phyloP scores from a whole-genome alignment of 2,113 vertebrate genomes.

The Daubentonia madagascariensis region DNA sequence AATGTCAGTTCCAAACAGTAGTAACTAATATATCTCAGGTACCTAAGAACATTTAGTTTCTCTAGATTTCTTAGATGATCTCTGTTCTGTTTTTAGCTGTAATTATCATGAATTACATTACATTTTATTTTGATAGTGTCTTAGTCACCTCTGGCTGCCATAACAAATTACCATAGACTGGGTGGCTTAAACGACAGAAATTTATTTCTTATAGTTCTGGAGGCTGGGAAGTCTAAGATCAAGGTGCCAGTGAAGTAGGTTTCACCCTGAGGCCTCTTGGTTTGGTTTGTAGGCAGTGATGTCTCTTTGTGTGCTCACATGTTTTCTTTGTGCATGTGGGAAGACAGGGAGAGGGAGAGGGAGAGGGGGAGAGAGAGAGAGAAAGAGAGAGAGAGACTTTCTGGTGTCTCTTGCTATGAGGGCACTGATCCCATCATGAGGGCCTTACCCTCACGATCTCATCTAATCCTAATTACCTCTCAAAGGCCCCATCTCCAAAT shows the following conservation, averaged over 20 bases:
- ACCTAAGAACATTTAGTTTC: not conserved
- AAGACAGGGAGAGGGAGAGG: no score
- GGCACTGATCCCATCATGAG: not conserved
- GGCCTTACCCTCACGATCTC: not conserved
- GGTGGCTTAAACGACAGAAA: not conserved
- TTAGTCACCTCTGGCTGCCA: not conserved
- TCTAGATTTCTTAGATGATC: not conserved
- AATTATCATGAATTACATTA: not conserved
- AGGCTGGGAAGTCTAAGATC: not conserved
- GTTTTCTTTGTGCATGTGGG: not conserved
- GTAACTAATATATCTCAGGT: not conserved
- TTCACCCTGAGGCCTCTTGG: not conserved
- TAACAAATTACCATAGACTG: not conserved
- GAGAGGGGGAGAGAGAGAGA: no score
- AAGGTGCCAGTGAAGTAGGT: not conserved
- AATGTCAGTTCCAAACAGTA: not conserved
- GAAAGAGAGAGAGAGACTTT: not conserved
- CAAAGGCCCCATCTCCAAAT: not conserved
- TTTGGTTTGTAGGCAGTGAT: not conserved
- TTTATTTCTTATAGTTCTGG: not conserved
- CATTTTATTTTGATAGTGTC: not conserved
- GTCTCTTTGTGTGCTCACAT: not conserved
- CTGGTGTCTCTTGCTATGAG: not conserved
- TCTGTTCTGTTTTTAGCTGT: not conserved
- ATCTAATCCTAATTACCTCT: not conserved